Base-by-base conservation (phyloP, 2,797 vertebrate species). In the Syngnathus rostellatus region DNA sequence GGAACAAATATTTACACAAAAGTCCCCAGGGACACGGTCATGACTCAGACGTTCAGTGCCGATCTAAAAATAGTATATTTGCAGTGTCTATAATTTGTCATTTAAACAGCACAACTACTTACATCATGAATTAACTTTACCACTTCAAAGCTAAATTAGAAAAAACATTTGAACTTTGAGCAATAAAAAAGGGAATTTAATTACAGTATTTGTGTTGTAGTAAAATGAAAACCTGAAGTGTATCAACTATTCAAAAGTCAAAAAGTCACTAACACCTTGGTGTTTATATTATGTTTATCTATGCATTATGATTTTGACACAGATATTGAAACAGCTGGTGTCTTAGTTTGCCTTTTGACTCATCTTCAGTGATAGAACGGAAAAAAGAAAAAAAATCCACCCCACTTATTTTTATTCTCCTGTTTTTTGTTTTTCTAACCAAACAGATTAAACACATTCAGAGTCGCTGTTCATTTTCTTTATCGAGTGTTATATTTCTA, bases 11-110 rank as follows among this genome's bases (percentile, higher is more conserved):
- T 8, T 58, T 58, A 45, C 41, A 23, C 40, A 23, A 62, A 62
- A 61, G 45, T 17, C 60, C 12, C 43, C 45, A 46, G 60, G 12
- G 60, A 46, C 60, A 62, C 40, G 40, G 41, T 31, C 41, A 62
- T 62, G 60, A 62, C 41, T 62, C 60, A 62, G n/a, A 62, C 3
- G 3, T 46, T 61, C 63, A 61, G n/a, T 62, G 50, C 41, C 48
- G 41, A 64, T 21, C 57, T 41, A 62, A 62, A 61, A 62, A 62
- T 62, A 62, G 41, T 4, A 6, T 43, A 2, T 45, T 46, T 62
- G 38, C 60, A 45, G n/a, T 45, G 60, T 62, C 21, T 45, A 45
- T 8, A 45, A 45, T 62, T 62, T 17, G 21, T 16, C 21, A 45
- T 62, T 62, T 62, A 46, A 43, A 62, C 11, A 43, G 60, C 21